phyloP scores from a whole-genome alignment of 1,140 invertebrate genomes.

The Trichonephila inaurata region DNA sequence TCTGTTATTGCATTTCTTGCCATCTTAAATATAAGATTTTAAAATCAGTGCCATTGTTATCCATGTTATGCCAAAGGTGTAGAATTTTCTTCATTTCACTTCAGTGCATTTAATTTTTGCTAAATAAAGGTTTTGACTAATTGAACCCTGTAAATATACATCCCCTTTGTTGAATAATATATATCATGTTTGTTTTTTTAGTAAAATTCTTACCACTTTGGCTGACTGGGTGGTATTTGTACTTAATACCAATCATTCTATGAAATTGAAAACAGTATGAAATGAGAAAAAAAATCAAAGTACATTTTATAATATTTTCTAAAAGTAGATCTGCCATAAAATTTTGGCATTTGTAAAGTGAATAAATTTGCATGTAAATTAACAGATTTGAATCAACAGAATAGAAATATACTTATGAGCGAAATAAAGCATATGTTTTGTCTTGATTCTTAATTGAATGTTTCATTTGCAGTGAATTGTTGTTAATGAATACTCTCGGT shows the following conservation, averaged over 20 bases:
- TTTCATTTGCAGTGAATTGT: neutral
- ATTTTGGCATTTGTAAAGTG: slow-evolving; percentile 27
- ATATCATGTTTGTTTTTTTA: neutral
- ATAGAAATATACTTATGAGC: slow-evolving; percentile 17
- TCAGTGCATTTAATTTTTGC: slow-evolving; percentile 1
- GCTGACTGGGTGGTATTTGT: neutral
- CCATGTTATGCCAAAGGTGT: slow-evolving; percentile 44
- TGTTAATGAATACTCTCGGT: too few species aligned
- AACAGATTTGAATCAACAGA: neutral
- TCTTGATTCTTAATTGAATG: neutral
- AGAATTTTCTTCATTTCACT: slow-evolving; percentile 35
- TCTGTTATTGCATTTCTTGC: slow-evolving; percentile 33
- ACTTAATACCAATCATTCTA: slow-evolving; percentile 14
- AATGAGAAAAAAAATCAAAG: slow-evolving; percentile 49
- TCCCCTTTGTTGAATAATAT: neutral
- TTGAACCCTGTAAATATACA: slow-evolving; percentile 10
- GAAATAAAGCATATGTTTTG: slow-evolving; percentile 24
- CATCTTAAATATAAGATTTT: neutral
- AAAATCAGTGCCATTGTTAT: slow-evolving; percentile 18
- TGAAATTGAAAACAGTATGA: slow-evolving; percentile 9
- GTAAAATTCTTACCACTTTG: neutral
- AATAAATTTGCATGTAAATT: slow-evolving; percentile 56
- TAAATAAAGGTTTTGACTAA: slow-evolving; percentile 5
- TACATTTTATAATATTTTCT: slow-evolving; percentile 50
- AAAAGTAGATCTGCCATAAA: slow-evolving; percentile 31